Evolutionary conservation across 2,113 vertebrate species (phyloP).

Genomic region (Numenius arquata): DNA sequence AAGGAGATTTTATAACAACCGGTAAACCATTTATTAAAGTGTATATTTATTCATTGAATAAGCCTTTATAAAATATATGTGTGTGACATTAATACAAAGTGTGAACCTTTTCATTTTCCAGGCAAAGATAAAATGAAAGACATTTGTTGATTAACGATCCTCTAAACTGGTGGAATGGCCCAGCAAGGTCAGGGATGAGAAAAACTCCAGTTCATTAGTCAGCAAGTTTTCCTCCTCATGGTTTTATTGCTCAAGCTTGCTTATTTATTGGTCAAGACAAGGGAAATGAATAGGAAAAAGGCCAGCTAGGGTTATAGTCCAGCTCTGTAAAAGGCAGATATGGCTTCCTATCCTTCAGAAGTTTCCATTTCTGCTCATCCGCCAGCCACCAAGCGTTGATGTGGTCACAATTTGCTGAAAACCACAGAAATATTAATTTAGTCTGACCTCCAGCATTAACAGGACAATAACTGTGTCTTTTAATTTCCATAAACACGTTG

Average conservation of each 20-base stretch:
- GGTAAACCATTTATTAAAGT: neutral
- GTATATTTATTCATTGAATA: neutral
- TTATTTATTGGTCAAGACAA: conserved; percentile 31
- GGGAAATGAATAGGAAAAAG: conserved; percentile 15
- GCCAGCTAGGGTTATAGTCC: neutral
- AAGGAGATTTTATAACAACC: neutral
- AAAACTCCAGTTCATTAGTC: conserved; percentile 47
- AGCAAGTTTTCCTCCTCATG: conserved; percentile 22
- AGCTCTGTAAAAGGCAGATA: neutral
- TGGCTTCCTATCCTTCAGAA: neutral
- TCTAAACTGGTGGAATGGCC: conserved; percentile 22
- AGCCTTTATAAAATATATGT: neutral
- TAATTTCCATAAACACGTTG: neutral
- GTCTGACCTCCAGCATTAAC: neutral
- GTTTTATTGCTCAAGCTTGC: conserved; percentile 27
- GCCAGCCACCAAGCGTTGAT: neutral
- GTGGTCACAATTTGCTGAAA: neutral
- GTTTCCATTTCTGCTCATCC: neutral
- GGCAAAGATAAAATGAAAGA: conserved; percentile 9
- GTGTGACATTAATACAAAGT: neutral
- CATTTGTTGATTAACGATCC: conserved; percentile 47
- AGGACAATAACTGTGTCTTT: neutral
- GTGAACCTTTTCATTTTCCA: neutral
- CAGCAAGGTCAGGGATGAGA: conserved; percentile 33
- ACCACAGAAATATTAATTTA: neutral